These are phyloP conservation scores for Parotia lawesii DNA, from an alignment of 2,113 vertebrate genomes.

Conservation along the genomic window DNA sequence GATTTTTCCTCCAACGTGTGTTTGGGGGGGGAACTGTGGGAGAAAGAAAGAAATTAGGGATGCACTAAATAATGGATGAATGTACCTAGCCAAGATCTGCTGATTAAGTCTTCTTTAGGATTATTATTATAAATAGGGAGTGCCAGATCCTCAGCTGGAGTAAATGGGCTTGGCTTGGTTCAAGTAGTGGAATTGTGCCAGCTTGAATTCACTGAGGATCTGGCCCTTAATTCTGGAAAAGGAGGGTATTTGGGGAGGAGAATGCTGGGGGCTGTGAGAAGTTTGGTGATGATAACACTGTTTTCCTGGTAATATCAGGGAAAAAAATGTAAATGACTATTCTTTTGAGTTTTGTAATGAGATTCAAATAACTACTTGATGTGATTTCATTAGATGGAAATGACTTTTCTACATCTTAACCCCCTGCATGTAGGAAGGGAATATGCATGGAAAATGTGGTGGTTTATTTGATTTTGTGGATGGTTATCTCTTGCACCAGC, in stretches of 20 bases:
- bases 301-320: neutral
- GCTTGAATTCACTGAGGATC: neutral
- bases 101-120: neutral
- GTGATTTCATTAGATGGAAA: neutral
- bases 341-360: neutral
- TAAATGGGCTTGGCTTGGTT: neutral
- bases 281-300: neutral
- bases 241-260: neutral
- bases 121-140: neutral
- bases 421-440: too few species aligned
- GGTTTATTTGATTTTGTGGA: neutral
- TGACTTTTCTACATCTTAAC: neutral
- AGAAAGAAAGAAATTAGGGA: conserved; percentile 10
- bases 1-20: neutral
- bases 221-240: neutral
- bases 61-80: conserved; percentile 29
- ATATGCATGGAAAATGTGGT: neutral
- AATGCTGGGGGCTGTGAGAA: neutral
- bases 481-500: neutral
- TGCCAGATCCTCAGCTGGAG: conserved; percentile 26
- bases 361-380: neutral
- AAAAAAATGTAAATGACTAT: neutral
- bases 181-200: neutral
- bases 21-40: neutral
- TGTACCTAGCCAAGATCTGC: neutral